Evolutionary conservation across 2,113 vertebrate genomes (phyloP), one percentile per base, ranked within the genome.

Genomic region (Patagioenas fasciata): DNA sequence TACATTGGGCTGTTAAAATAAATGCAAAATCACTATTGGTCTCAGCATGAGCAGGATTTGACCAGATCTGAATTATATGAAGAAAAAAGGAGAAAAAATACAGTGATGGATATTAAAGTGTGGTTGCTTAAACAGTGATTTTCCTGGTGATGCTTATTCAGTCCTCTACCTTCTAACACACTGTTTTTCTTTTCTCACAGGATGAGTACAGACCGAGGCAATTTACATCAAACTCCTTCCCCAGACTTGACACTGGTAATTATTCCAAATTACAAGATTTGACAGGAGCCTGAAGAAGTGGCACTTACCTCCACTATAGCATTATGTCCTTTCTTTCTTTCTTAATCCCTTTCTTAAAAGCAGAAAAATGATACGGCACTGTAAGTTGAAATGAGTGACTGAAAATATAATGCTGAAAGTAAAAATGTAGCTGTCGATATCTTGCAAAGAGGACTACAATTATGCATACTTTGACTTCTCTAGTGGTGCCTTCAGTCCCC

Each of bases 331-430:
- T 95, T 94, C 44, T 92, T 95, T 93, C 94, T 83, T 74, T 91
- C 96, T 96, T 98, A 97, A 98, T 97, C 97, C 96, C 94, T 71
- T 97, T 97, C 96, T 92, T 97, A 97, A 97, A 97, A 96, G 94
- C 64, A 91, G 96, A 97, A 98, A 98, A 98, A 96, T 0, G 71
- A 97, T 97, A 97, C 7, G 83, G 73, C 38, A 42, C 92, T 94
- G 91, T 40, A 51, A 67, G 88, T 95, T 91, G 88, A 96, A 85
- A 70, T 58, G 87, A 95, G 94, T 79, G 94, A 95, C 89, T 96
- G 95, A 97, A 97, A 96, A 92, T 96, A 95, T 80, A 95, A 92
- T 58, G 95, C 74, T 87, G 94, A 96, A 97, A 97, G 98, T 96
- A 91, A 98, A 97, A 97, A 71, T 82, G 91, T 56, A 47, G 6